phyloP scores from a whole-genome alignment of 2,797 vertebrate genomes.

The Schizopygopsis malacanthus region DNA sequence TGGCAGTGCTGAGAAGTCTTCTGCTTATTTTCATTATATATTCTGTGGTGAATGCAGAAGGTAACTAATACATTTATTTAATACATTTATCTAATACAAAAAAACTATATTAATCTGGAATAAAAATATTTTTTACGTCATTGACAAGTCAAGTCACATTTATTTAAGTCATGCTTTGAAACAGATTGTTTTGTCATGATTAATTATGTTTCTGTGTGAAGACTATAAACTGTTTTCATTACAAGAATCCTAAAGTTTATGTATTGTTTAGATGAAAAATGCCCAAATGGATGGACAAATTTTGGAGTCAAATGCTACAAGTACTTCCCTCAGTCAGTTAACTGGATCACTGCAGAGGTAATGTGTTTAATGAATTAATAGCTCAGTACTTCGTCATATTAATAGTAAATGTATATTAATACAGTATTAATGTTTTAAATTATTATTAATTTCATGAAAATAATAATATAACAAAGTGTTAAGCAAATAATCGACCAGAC shows the following conservation, averaged over 20 bases:
- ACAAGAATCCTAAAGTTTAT: not conserved
- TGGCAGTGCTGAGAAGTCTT: not conserved
- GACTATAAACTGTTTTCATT: not conserved
- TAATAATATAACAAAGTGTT: no score
- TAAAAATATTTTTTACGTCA: no score
- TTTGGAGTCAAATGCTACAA: not conserved
- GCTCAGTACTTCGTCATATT: not conserved
- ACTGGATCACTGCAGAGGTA: not conserved
- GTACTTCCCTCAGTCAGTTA: not conserved
- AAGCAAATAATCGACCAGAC: no score
- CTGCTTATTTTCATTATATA: not conserved
- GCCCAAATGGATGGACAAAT: not conserved
- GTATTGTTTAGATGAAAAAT: no score
- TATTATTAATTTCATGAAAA: no score
- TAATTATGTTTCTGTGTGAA: not conserved
- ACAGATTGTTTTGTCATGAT: not conserved
- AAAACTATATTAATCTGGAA: no score
- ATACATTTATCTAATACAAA: no score
- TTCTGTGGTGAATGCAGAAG: not conserved
- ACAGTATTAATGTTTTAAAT: no score
- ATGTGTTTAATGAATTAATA: not conserved
- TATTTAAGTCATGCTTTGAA: no score
- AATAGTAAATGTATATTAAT: no score
- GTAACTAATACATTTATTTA: not conserved
- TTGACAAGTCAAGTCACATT: no score